A percentile compares a stretch with the other conserved stretches of the same genome.
Evolutionary conservation across 2,888 invertebrate genomes (phyloP).

Genomic region (Seira sanloemensis): DNA sequence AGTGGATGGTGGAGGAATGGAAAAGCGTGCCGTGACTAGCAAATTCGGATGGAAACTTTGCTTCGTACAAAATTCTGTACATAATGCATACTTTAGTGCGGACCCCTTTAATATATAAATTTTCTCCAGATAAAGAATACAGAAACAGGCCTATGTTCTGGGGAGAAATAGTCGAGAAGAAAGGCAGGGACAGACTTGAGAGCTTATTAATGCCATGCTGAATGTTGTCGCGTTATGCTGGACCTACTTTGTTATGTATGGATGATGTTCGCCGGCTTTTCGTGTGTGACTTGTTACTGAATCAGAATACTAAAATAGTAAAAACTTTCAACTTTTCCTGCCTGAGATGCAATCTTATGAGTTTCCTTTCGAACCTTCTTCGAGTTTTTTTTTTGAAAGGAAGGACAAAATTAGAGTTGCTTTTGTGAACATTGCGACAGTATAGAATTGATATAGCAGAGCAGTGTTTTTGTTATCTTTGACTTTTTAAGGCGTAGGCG

Average conservation of each 20-base stretch:
- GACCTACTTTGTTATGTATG: slow-evolving; percentile 53
- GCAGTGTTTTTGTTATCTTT: no score
- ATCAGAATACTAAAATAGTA: slow-evolving; percentile 59
- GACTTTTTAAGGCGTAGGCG: no score
- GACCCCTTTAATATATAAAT: slow-evolving; percentile 29
- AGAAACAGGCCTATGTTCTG: slow-evolving; percentile 49
- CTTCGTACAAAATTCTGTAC: slow-evolving; percentile 40
- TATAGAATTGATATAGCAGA: no score
- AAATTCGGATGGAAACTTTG: slow-evolving; percentile 55
- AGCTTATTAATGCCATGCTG: background rate
- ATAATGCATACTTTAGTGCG: slow-evolving; percentile 35
- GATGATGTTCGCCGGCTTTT: no score
- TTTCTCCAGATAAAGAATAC: slow-evolving; percentile 30
- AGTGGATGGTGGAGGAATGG: slow-evolving; percentile 28
- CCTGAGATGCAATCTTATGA: no score
- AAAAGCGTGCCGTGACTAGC: slow-evolving; percentile 55
- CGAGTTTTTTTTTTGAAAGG: no score
- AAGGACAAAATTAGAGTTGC: no score
- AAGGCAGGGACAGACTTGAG: background rate
- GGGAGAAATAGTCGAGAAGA: slow-evolving; percentile 13
- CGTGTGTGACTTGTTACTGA: slow-evolving; percentile 55
- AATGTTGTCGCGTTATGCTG: background rate
- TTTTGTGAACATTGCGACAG: no score
- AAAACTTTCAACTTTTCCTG: no score
- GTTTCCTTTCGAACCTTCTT: no score